Evolutionary conservation across 2,113 vertebrate species (phyloP).

Genomic region (Channa argus): DNA sequence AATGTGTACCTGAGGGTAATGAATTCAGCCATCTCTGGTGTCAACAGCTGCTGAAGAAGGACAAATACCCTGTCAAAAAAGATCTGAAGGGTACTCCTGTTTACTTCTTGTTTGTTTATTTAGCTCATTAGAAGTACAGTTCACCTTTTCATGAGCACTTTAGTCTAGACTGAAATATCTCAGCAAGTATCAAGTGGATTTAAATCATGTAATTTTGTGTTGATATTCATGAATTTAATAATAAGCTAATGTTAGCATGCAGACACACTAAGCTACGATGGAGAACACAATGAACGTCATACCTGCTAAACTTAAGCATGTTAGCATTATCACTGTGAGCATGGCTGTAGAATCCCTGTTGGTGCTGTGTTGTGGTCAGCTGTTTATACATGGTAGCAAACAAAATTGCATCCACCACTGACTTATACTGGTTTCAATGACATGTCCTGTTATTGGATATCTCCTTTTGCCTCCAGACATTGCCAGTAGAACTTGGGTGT

Average conservation of each 20-base stretch:
- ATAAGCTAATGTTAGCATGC: background rate
- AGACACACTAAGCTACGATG: background rate
- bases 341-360: too few species aligned
- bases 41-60: constrained; percentile 55
- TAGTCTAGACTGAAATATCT: background rate
- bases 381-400: background rate
- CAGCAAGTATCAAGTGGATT: too few species aligned
- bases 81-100: constrained; percentile 48
- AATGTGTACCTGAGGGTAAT: constrained; percentile 41
- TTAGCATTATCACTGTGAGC: background rate
- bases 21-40: constrained; percentile 43
- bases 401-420: constrained; percentile 1
- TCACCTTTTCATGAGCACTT: constrained; percentile 17
- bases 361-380: background rate
- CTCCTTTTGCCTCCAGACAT: background rate
- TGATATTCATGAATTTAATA: background rate
- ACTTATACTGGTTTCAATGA: background rate
- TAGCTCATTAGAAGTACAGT: constrained; percentile 24
- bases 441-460: background rate
- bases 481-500: background rate
- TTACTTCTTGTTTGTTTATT: constrained; percentile 45
- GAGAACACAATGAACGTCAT: background rate
- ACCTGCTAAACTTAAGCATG: background rate
- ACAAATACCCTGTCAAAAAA: constrained; percentile 40
- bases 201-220: too few species aligned